Conservation (phyloP, 1,140 invertebrate genomes). For the Trachymyrmex cornetzi region DNA sequence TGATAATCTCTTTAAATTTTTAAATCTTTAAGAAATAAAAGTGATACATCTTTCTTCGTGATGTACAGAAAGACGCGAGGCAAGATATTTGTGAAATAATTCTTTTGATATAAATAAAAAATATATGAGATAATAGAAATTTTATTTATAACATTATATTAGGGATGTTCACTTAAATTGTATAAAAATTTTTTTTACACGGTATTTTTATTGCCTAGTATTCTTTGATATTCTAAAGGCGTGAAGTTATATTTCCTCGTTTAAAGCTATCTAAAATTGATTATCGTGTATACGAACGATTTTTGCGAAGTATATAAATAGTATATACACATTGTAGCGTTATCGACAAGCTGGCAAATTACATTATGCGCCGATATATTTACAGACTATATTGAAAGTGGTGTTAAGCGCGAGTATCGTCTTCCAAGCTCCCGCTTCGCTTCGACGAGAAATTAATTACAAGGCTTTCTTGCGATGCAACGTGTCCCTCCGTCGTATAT, state of each 20-base stretch:
- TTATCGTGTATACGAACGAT: conserved; percentile 48
- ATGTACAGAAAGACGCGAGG: background rate
- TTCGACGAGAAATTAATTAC: conserved; percentile 59
- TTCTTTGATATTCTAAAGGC: conserved; percentile 7
- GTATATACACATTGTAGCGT: conserved; percentile 39
- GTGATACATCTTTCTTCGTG: background rate
- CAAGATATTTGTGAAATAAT: background rate
- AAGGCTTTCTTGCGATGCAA: conserved; percentile 56
- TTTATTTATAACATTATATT: background rate
- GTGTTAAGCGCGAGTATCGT: conserved; percentile 63
- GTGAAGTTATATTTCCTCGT: conserved; percentile 30
- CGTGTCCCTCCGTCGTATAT: conserved; percentile 39
- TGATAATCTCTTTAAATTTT: conserved; percentile 32
- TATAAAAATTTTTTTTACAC: background rate
- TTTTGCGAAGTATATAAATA: conserved; percentile 57
- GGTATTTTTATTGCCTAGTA: conserved; percentile 42
- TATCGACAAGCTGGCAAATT: conserved; percentile 64
- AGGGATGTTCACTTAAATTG: background rate
- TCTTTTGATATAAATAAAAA: background rate
- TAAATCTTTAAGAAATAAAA: background rate
- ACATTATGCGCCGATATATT: conserved; percentile 61
- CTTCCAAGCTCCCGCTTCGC: conserved; percentile 45
- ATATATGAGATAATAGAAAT: background rate
- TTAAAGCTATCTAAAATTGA: conserved; percentile 44
- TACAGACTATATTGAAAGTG: conserved; percentile 56